These are phyloP conservation scores for Macroteleia sp. DNA, from an alignment of 2,888 invertebrate genomes.

Conservation along the genomic window DNA sequence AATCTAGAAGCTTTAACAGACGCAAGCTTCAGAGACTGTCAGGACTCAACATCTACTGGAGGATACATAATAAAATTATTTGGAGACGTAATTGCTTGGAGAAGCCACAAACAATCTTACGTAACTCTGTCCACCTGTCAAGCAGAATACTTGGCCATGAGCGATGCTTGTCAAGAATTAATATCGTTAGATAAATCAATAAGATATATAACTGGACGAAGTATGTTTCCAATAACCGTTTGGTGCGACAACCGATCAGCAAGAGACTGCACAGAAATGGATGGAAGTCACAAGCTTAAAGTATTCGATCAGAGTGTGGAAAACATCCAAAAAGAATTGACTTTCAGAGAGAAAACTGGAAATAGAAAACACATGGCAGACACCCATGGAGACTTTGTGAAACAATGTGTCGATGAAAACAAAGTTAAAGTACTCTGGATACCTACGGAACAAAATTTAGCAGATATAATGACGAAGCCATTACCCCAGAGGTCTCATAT, in stretches of 20 bases:
- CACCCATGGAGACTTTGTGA: conserved; percentile 61
- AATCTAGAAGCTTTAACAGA: conserved; percentile 64
- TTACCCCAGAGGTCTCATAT: conserved; percentile 27
- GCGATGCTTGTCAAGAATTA: conserved; percentile 53
- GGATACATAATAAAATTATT: conserved; percentile 56
- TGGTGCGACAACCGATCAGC: conserved; percentile 45
- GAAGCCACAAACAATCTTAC: conserved; percentile 18
- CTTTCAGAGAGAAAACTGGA: conserved; percentile 48
- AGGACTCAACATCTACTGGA: conserved; percentile 50
- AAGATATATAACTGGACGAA: conserved; percentile 44
- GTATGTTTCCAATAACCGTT: conserved; percentile 35
- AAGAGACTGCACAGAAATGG: conserved; percentile 40
- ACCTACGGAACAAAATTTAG: conserved; percentile 54
- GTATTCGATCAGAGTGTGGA: conserved; percentile 37
- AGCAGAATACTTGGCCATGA: conserved; percentile 14
- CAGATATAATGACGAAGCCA: conserved; percentile 48
- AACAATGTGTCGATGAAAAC: conserved; percentile 57
- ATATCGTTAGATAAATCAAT: conserved; percentile 59
- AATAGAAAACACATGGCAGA: conserved; percentile 60
- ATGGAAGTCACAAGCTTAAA: conserved; percentile 63
- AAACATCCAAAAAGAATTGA: conserved; percentile 36
- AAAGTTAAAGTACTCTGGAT: conserved; percentile 63
- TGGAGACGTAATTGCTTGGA: conserved; percentile 56
- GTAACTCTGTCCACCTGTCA: no score
- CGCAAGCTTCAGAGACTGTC: conserved; percentile 64